Evolutionary conservation across 2,113 vertebrate species (phyloP).

Genomic region (Eurypyga helias): DNA sequence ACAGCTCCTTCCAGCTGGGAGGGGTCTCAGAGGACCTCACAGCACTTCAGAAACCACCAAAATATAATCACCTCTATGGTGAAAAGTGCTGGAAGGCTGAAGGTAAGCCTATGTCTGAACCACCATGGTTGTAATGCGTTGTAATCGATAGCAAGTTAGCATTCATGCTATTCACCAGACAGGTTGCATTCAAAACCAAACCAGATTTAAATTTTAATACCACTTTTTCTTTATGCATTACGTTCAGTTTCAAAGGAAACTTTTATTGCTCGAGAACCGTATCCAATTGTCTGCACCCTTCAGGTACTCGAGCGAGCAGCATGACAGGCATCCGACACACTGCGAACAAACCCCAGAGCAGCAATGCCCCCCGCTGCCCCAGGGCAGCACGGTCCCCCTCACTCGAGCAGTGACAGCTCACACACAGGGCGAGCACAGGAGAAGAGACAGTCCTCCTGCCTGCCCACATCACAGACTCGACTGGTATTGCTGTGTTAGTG

Average conservation of each 20-base stretch:
- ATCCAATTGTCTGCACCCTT: neutral
- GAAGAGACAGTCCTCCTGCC: neutral
- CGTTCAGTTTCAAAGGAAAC: neutral
- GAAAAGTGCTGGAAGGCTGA: neutral
- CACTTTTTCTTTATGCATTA: neutral
- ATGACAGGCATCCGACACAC: neutral
- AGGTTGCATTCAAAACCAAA: neutral
- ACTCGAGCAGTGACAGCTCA: accelerated
- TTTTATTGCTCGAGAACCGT: neutral
- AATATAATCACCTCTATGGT: neutral
- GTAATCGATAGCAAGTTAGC: neutral
- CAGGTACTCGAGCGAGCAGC: neutral
- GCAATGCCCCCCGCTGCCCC: neutral
- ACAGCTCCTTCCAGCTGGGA: neutral
- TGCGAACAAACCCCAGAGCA: accelerated
- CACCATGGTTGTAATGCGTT: neutral
- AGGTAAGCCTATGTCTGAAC: neutral
- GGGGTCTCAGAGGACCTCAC: too few species aligned
- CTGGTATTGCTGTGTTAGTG: neutral
- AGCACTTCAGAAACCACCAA: neutral
- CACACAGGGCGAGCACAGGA: accelerated
- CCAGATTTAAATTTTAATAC: neutral
- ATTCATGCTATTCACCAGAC: neutral
- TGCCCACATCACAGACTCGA: neutral
- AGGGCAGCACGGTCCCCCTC: too few species aligned